These are phyloP conservation scores for Epinotia demarniana DNA, from an alignment of 2,888 invertebrate genomes.

Conservation along the genomic window DNA sequence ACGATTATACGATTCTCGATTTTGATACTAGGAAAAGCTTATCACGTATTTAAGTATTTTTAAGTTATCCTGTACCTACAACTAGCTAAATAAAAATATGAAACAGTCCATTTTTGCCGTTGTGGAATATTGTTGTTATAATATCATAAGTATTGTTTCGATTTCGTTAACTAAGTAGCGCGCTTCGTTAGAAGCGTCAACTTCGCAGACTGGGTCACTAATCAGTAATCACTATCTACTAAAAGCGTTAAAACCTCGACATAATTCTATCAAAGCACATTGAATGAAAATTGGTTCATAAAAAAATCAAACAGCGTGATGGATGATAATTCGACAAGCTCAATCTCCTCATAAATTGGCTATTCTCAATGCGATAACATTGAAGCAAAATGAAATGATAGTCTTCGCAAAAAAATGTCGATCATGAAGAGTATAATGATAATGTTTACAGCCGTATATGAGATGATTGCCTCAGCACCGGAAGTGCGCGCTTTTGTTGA, in stretches of 20 bases:
- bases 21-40: too few species aligned
- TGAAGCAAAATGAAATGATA: conserved; percentile 12
- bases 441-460: conserved; percentile 2
- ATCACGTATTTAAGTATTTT: too few species aligned
- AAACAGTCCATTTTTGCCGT: too few species aligned
- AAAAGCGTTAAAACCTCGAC: background rate
- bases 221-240: too few species aligned
- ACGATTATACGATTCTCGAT: too few species aligned
- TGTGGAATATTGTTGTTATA: too few species aligned
- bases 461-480: conserved; percentile 32
- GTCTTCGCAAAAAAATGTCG: conserved; percentile 11
- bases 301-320: background rate
- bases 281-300: background rate
- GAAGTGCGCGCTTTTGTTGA: conserved; percentile 38
- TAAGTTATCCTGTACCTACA: too few species aligned
- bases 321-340: background rate
- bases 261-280: background rate
- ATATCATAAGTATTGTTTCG: too few species aligned
- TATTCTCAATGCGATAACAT: background rate
- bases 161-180: too few species aligned
- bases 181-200: too few species aligned
- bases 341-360: conserved; percentile 9
- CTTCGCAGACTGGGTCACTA: too few species aligned
- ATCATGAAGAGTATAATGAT: conserved; percentile 31
- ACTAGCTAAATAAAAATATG: too few species aligned